Conservation (phyloP, 1,140 invertebrate genomes). For the Tetraneura akinire region DNA sequence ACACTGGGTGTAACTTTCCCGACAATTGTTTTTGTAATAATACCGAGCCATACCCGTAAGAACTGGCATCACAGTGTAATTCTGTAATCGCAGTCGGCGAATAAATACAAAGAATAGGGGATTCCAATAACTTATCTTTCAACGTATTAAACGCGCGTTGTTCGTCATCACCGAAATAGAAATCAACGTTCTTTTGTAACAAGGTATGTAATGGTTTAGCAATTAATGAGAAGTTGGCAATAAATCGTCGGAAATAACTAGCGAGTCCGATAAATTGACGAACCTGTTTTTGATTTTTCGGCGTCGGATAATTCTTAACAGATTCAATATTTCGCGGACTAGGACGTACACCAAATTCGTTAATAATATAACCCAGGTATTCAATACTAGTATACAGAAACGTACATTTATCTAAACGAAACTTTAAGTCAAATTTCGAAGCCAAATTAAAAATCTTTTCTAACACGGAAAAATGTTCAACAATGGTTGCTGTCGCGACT, state of each 20-base stretch:
- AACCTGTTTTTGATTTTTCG: background rate
- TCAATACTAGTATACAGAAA: background rate
- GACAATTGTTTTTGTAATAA: background rate
- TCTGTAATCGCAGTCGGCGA: constrained; percentile 53
- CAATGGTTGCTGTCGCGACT: background rate
- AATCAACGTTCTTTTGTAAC: background rate
- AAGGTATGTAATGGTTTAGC: background rate
- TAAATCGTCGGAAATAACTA: background rate
- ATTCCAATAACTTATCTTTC: background rate
- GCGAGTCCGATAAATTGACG: background rate
- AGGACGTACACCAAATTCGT: background rate
- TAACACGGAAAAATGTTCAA: background rate
- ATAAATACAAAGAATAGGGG: background rate
- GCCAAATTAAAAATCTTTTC: background rate
- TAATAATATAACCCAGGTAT: background rate
- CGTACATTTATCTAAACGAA: background rate
- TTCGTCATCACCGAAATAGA: background rate
- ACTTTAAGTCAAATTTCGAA: background rate
- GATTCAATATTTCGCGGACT: background rate
- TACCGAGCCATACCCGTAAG: background rate
- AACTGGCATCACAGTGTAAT: constrained; percentile 14
- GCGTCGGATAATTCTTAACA: background rate
- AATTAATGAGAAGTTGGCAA: background rate
- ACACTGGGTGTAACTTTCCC: background rate
- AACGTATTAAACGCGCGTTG: background rate